Base-by-base conservation (phyloP, 2,113 vertebrate genomes). In the Suncus etruscus region DNA sequence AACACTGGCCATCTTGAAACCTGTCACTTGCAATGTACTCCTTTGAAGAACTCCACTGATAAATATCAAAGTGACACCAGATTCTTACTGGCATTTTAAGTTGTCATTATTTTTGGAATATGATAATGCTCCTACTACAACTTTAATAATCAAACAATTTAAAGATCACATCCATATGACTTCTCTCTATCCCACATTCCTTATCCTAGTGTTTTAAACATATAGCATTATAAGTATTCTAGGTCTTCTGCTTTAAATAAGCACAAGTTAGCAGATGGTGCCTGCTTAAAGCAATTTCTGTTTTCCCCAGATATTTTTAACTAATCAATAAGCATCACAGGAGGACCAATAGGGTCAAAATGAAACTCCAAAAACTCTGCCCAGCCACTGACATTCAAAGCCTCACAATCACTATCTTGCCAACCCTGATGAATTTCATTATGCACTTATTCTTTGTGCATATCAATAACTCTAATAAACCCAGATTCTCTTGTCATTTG, bases 121-220 rank as follows among this genome's bases (percentile, higher is more conserved):
- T 66, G n/a, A 93, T 47, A 27, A 90, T 78, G 89, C 11, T 31
- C 58, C 45, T 50, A 63, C 58, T 83, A 90, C 63, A 39, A 31
- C 83, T 89, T 91, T 84, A 80, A 87, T 31, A 83, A 51, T 31
- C 32, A 72, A 51, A 77, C 18, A 69, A 7, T 87, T 83, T 70
- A 82, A 66, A 10, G 15, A 11, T 63, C 79, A 66, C 73, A 27
- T 24, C 18, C 69, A 45, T 39, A 8, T 69, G 29, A 29, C n/a
- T 73, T 89, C 31, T 69, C 45, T 83, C 82, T 83, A 73, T 6
- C 50, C 66, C 39, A 51, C 29, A 24, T 63, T 61, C 22, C 68
- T 89, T 51, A 74, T 47, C 54, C 63, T 29, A 31, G n/a, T 11
- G 47, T 24, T 93, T 75, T 86, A 29, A 69, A 45, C 76, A 6